Percentiles rank a stretch among this genome's conserved stretches.
Conservation (phyloP, 2,888 invertebrate genomes). For the Drosophila silvestris region DNA sequence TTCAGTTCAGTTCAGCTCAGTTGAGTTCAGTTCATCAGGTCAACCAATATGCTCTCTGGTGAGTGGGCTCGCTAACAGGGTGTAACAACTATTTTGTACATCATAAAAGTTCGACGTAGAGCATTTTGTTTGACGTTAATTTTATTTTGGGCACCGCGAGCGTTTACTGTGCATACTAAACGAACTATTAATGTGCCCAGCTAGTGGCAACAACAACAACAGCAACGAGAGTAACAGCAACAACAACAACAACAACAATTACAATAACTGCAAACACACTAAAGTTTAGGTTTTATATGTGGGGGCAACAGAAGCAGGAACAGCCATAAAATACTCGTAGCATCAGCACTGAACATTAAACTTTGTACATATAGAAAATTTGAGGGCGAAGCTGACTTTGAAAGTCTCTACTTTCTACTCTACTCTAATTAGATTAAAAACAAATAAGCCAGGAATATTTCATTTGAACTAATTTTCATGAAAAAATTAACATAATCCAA, state of each 20-base stretch:
- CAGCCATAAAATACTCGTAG: conserved; percentile 28
- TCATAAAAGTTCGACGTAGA: conserved; percentile 56
- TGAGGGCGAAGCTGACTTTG: not conserved
- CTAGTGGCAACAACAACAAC: conserved; percentile 23
- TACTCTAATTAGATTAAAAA: not conserved
- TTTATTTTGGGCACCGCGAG: conserved; percentile 54
- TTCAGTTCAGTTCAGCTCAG: too few species aligned
- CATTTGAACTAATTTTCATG: not conserved
- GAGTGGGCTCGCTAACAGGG: not conserved
- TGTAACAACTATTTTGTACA: conserved; percentile 57
- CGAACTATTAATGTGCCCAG: conserved; percentile 63
- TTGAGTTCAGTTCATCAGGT: not conserved
- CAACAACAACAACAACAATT: conserved; percentile 22
- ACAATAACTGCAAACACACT: conserved; percentile 41
- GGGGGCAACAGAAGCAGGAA: conserved; percentile 19
- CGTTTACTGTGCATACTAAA: conserved; percentile 69
- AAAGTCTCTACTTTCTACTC: conserved; percentile 1
- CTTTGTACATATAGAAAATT: not conserved
- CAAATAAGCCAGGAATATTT: not conserved
- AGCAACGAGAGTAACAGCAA: conserved; percentile 14
- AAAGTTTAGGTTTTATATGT: conserved; percentile 33
- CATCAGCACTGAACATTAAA: conserved; percentile 7
- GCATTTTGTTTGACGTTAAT: conserved; percentile 54
- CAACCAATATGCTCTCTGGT: conserved; percentile 3
- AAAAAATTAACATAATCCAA: too few species aligned